Percentiles rank a stretch among this genome's conserved stretches.
Evolutionary conservation across 1,140 invertebrate species (phyloP).

Genomic region (Philaenus spumarius): DNA sequence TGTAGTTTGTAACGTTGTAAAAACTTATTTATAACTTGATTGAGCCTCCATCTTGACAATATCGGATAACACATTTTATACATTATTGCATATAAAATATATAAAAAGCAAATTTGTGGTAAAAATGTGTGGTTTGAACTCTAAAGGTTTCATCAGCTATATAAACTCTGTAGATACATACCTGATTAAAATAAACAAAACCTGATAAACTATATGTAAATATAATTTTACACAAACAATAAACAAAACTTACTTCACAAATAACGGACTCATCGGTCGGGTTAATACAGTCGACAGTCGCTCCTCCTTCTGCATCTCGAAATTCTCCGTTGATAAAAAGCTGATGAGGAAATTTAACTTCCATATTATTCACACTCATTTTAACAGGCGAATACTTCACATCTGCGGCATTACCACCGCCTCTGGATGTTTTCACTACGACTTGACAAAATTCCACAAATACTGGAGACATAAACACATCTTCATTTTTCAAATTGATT

Average conservation of each 20-base stretch:
- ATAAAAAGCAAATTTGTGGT: no score
- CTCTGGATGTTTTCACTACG: slow-evolving; percentile 59
- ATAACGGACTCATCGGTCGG: slow-evolving; percentile 79
- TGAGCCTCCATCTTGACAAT: no score
- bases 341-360: slow-evolving; percentile 78
- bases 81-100: no score
- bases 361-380: slow-evolving; percentile 74
- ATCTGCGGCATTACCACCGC: slow-evolving; percentile 44
- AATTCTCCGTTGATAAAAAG: slow-evolving; percentile 90
- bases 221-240: no score
- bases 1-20: no score
- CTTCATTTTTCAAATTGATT: slow-evolving; percentile 75
- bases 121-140: no score
- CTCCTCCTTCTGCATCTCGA: slow-evolving; percentile 63
- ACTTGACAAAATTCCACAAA: slow-evolving; percentile 72
- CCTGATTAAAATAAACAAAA: no score
- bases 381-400: slow-evolving; percentile 66
- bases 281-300: slow-evolving; percentile 64
- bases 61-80: no score
- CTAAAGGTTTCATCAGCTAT: no score
- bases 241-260: slow-evolving; percentile 47
- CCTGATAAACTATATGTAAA: no score
- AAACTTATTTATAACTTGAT: no score
- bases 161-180: no score
- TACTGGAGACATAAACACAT: slow-evolving; percentile 87